Evolutionary conservation across 2,113 vertebrate species (phyloP), one percentile per base, ranked within the genome.

Genomic region (Holacanthus passer): DNA sequence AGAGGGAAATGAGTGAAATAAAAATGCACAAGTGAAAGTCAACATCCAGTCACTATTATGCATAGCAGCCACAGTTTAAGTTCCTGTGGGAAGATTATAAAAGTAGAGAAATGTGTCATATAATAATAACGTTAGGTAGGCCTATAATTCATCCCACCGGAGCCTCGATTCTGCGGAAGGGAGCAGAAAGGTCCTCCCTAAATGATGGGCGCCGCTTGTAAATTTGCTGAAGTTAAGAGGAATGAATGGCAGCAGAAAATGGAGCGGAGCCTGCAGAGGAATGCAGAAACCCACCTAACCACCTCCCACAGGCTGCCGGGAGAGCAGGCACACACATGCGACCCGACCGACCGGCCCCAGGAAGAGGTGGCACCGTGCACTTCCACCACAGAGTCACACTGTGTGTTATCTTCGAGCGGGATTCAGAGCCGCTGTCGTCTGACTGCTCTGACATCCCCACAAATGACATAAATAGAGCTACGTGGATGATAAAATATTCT

Each of bases 241-340:
- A 75, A 81, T 82, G 83, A 89, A 82, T 86, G 83, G 84, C 83
- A 77, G 88, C 78, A 86, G 79, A 84, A 87, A 90, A 85, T 85
- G 85, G 80, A 88, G 86, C 37, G 55, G 60, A 89, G 90, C 82
- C 76, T 85, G 81, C 22, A 74, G 71, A 89, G 91, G 90, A 94
- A 94, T 93, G 92, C 83, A 83, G 71, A 87, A 81, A 89, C 78
- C 88, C 90, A 88, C 87, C 74, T 75, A 79, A 89, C 91, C 87
- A 63, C 90, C 87, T 92, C 88, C 85, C 89, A 88, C 86, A 73
- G 81, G 71, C 67, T 71, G 86, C 78, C 19, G 39, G 62, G 56
- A 73, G 85, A 89, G 92, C 88, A 89, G 86, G 90, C 91, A 89
- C 79, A 83, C 91, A 92, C 92, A 92, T 41, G 86, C 59, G 89